Conservation (phyloP, 1,140 invertebrate genomes). For the Diuraphis noxia region DNA sequence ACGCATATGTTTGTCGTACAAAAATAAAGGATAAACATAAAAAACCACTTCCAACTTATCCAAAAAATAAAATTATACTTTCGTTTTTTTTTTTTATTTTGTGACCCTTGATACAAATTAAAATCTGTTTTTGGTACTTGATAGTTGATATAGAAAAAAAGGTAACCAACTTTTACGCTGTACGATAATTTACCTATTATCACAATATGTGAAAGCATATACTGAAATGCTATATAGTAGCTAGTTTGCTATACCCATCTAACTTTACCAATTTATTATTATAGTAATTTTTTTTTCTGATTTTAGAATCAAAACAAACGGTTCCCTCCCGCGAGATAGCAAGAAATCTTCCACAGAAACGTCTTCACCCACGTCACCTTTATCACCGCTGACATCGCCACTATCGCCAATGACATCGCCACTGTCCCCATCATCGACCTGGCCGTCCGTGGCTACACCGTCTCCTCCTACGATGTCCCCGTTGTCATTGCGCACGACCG, state of each 20-base stretch:
- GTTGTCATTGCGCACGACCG: background rate
- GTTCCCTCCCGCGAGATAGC: constrained; percentile 11
- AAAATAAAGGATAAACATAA: background rate
- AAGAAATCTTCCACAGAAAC: background rate
- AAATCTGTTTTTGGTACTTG: background rate
- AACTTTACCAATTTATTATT: background rate
- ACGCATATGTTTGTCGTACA: background rate
- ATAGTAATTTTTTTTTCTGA: background rate
- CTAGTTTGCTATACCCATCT: too few species aligned
- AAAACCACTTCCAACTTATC: background rate
- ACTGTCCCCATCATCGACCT: background rate
- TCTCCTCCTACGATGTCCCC: background rate
- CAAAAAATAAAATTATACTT: background rate
- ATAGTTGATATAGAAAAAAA: background rate
- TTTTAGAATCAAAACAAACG: constrained; percentile 27
- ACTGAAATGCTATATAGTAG: too few species aligned
- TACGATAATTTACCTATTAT: background rate
- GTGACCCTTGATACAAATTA: background rate
- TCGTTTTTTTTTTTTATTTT: background rate
- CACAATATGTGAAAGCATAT: too few species aligned
- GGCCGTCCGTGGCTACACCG: background rate
- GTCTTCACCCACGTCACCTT: background rate
- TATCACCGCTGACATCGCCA: background rate
- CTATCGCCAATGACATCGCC: background rate
- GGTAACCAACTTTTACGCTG: too few species aligned